These are phyloP conservation scores for Tichodroma muraria DNA, from an alignment of 2,113 vertebrate genomes.

Conservation along the genomic window DNA sequence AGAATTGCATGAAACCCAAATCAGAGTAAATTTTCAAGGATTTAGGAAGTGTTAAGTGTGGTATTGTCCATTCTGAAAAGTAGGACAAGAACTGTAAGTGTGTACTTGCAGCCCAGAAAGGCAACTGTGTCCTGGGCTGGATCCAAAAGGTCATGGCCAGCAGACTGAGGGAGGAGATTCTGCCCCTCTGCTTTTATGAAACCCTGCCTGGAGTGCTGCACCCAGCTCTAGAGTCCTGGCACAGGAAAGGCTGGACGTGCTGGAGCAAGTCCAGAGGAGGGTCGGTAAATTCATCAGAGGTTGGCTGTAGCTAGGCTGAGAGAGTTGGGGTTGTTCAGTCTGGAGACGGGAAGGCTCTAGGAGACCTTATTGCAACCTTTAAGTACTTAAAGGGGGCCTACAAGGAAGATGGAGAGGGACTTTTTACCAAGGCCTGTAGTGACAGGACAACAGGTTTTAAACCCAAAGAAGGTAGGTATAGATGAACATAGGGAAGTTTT, in stretches of 20 bases:
- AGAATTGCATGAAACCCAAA: background rate
- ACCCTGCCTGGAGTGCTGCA: background rate
- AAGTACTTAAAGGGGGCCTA: background rate
- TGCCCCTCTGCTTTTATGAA: background rate
- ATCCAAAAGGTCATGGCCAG: background rate
- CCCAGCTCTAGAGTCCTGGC: background rate
- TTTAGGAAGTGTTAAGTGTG: background rate
- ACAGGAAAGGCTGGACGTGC: background rate
- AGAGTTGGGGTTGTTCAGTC: background rate
- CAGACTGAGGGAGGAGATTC: background rate
- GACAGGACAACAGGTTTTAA: background rate
- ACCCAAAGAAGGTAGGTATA: background rate
- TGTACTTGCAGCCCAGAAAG: background rate
- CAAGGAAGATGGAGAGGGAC: background rate
- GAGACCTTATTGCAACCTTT: background rate
- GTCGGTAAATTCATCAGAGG: background rate
- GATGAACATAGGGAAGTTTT: background rate
- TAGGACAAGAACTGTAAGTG: fast-evolving
- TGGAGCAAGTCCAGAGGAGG: background rate
- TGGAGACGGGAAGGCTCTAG: background rate
- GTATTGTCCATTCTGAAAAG: background rate
- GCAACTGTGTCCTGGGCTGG: fast-evolving
- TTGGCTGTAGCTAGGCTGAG: background rate
- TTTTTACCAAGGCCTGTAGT: background rate
- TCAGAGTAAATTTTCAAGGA: background rate